phyloP scores from a whole-genome alignment of 2,797 vertebrate genomes.

The Diplodus sargus region DNA sequence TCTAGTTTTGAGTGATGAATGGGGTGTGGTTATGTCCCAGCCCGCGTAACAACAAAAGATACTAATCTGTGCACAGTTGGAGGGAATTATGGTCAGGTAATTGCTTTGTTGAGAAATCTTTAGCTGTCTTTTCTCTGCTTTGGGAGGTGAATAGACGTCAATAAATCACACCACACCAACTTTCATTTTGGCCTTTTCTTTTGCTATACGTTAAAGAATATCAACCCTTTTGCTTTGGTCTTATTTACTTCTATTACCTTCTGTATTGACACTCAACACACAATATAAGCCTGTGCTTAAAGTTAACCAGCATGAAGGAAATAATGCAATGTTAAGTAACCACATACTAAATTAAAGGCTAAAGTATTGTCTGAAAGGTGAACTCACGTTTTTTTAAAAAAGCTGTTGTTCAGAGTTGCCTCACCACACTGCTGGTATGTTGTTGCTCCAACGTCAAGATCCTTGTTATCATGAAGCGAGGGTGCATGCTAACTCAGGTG shows the following conservation, averaged over 20 bases:
- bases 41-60: constrained; percentile 31
- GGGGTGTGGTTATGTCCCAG: constrained; percentile 48
- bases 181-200: background rate
- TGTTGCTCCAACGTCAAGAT: constrained; percentile 66
- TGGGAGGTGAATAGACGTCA: background rate
- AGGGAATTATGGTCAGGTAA: constrained; percentile 11
- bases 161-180: background rate
- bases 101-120: constrained; percentile 25
- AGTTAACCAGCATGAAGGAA: background rate
- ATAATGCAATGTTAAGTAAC: background rate
- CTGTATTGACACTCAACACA: background rate
- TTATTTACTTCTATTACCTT: background rate
- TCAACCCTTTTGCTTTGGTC: background rate
- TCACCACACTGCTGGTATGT: constrained; percentile 59
- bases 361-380: constrained; percentile 16
- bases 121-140: background rate
- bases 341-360: background rate
- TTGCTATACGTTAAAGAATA: background rate
- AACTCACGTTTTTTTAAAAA: constrained; percentile 70
- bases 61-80: constrained; percentile 43
- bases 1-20: constrained; percentile 61
- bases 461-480: constrained; percentile 72
- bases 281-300: background rate
- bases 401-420: constrained; percentile 41
- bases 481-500: constrained; percentile 77